Evolutionary conservation across 2,113 vertebrate species (phyloP), one percentile per base, ranked within the genome.

Genomic region (Nanorana parkeri): DNA sequence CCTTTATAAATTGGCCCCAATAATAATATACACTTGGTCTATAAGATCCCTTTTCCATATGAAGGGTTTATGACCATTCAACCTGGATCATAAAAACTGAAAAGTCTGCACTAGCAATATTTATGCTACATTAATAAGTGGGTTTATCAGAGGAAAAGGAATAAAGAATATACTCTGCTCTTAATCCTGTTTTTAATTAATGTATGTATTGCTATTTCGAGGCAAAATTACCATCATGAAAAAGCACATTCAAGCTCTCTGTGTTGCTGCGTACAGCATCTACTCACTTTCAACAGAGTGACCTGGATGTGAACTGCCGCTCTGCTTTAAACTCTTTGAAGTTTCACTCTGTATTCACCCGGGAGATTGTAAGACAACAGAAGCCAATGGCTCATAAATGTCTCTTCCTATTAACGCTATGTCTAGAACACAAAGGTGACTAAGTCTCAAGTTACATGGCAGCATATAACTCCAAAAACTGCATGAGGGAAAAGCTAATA

Each of bases 271-370:
- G 63, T 75, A 65, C 61, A 74, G 69, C 80, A 74, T 63, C 63
- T 29, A 66, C 61, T 81, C 58, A 67, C 74, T 65, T 81, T 75
- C 71, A 66, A 36, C 24, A 51, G 60, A 81, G 23, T 81, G 80
- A 81, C 80, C 80, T 81, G 69, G 69, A 81, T 54, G 65, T 81
- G 80, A 81, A 81, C 80, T 66, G 77, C 77, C 6, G 65, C 54
- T 67, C 66, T 68, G 61, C 69, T 74, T 69, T 66, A 64, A 75
- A 74, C 72, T 56, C 69, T 81, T 81, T 81, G 80, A 81, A 74
- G 80, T 81, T 67, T 74, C 47, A 36, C 61, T 81, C 79, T 65
- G 60, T n/a, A 74, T 65, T 64, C 71, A 81, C 80, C 54, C 6
- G 29, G 71, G 80, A 81, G 51, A 65, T 81, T 81, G 71, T 67